These are phyloP conservation scores for Eupelmus urozonus DNA, from an alignment of 2,888 invertebrate species.

Conservation along the genomic window DNA sequence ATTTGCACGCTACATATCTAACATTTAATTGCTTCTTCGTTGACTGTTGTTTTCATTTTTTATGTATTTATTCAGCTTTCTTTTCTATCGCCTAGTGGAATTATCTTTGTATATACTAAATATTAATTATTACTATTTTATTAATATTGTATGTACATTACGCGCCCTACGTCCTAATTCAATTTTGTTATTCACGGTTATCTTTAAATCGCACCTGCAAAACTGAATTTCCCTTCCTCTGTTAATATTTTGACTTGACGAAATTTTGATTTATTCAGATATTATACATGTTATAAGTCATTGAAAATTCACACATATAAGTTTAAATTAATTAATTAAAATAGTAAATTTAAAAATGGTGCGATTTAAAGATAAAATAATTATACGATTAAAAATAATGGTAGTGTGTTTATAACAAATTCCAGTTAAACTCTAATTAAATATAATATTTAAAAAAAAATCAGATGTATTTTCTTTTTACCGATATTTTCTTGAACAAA, in stretches of 20 bases:
- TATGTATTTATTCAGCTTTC: constrained; percentile 37
- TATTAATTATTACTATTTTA: constrained; percentile 32
- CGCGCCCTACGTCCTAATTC: constrained; percentile 9
- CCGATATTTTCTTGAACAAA: too few relatives aligned
- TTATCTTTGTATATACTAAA: constrained; percentile 33
- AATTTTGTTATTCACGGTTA: constrained; percentile 27
- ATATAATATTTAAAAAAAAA: too few relatives aligned
- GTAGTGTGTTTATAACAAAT: too few relatives aligned
- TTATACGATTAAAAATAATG: too few relatives aligned
- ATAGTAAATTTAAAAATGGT: too few relatives aligned
- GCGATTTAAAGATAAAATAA: too few relatives aligned
- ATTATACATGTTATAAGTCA: too few relatives aligned
- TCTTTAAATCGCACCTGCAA: constrained; percentile 10
- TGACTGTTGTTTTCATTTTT: constrained; percentile 44
- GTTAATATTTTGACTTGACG: neutral
- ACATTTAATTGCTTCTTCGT: constrained; percentile 42
- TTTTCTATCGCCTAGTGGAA: constrained; percentile 47
- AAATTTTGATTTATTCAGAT: neutral
- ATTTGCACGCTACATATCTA: constrained; percentile 19
- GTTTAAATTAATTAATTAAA: too few relatives aligned
- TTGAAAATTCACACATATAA: too few relatives aligned
- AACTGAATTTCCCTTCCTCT: neutral
- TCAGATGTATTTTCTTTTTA: too few relatives aligned
- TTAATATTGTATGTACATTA: constrained; percentile 37
- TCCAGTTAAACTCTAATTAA: too few relatives aligned